Base-by-base conservation (phyloP, 1,140 invertebrate species). In the Wiebesia pumilae region DNA sequence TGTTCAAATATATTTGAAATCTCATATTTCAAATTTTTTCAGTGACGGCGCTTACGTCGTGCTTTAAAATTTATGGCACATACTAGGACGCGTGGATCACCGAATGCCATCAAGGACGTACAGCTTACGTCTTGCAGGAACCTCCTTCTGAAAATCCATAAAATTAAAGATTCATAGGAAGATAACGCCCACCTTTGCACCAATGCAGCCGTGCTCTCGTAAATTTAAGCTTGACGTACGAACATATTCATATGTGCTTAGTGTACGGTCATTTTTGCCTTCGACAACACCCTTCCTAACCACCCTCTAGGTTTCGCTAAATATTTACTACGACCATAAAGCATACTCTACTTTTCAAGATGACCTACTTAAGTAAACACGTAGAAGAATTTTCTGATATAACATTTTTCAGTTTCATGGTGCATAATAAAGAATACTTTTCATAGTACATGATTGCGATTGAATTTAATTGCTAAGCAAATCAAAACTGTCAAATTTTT, bases 131-230 rank as follows among this genome's bases (percentile, higher is more conserved):
- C 27, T 30, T 65, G n/a, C 62, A 16, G 51, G 19, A 19, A 54
- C 2, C 19, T 10, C 19, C 51, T 54, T 54, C 2, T 16, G 9
- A 2, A 65, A 30, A n/a, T 30, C 47, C 81, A 58, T 83, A 83
- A 73, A 73, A 35, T 84, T 84, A 47, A 78, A 65, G 33, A 84
- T 84, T 65, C 73, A 84, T 78, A 78, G 9, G 43, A 33, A 69
- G 67, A 3, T 16, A 14, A 30, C 43, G 24, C 33, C 24, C 78
- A 16, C n/a, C 21, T 51, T 40, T 21, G 87, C 87, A 87, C 87
- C 82, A 81, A 83, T 87, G 65, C 86, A 86, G 86, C 81, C 84
- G 87, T 85, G 88, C 83, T 51, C 85, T 85, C 83, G 51, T 69
- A 85, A 85, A 80, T 80, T 80, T n/a, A 35, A 54, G 43, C n/a